Evolutionary conservation across 2,113 vertebrate species (phyloP).

Genomic region (Rhineura floridana): DNA sequence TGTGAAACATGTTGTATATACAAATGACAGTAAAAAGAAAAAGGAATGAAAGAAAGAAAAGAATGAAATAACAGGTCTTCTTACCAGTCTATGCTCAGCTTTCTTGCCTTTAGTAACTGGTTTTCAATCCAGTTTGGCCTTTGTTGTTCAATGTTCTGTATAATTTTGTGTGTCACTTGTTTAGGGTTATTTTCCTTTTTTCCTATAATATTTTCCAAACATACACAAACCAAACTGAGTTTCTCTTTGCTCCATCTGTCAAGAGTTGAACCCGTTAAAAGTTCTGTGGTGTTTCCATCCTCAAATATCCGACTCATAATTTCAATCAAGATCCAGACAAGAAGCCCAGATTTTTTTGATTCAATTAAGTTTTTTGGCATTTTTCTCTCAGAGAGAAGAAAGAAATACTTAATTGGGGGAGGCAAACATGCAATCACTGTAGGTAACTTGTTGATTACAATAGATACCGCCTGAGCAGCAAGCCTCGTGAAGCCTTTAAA

Average conservation of each 20-base stretch:
- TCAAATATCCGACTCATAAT: slow-evolving; percentile 89
- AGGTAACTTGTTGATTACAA: slow-evolving; percentile 93
- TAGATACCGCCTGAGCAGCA: slow-evolving; percentile 87
- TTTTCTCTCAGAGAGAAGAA: slow-evolving; percentile 88
- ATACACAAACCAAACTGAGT: slow-evolving; percentile 84
- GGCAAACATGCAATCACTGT: slow-evolving; percentile 89
- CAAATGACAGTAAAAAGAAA: background rate
- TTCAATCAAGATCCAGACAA: slow-evolving; percentile 88
- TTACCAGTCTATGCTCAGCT: slow-evolving; percentile 88
- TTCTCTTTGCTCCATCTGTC: slow-evolving; percentile 86
- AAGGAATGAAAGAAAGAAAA: slow-evolving; percentile 25
- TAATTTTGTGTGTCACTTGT: slow-evolving; percentile 84
- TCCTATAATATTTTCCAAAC: slow-evolving; percentile 85
- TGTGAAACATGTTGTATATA: background rate
- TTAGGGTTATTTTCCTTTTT: slow-evolving; percentile 83
- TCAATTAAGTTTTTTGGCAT: slow-evolving; percentile 86
- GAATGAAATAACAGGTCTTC: slow-evolving; percentile 28
- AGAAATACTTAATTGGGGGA: slow-evolving; percentile 90
- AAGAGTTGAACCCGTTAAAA: slow-evolving; percentile 82
- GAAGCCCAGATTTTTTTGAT: slow-evolving; percentile 86
- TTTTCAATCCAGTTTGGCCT: slow-evolving; percentile 89
- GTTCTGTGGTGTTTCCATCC: slow-evolving; percentile 83
- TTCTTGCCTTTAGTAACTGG: slow-evolving; percentile 88
- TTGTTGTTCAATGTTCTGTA: slow-evolving; percentile 86
- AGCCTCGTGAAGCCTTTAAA: slow-evolving; percentile 81